Percentiles rank a stretch among this genome's conserved stretches.
Evolutionary conservation across 2,888 invertebrate species (phyloP).

Genomic region (Tenodera sinensis): DNA sequence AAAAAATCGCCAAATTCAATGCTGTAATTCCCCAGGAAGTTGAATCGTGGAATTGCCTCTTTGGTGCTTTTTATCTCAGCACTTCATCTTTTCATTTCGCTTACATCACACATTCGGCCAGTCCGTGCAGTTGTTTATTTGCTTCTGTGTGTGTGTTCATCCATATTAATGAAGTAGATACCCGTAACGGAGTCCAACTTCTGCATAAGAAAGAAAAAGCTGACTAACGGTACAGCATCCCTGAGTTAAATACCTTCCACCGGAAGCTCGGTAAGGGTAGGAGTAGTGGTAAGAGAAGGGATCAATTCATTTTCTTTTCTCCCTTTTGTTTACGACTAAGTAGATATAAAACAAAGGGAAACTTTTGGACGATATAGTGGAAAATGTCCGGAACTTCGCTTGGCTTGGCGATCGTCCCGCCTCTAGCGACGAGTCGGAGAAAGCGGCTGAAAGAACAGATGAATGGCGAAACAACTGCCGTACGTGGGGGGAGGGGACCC

Average conservation of each 20-base stretch:
- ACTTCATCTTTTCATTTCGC: neutral
- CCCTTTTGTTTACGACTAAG: neutral
- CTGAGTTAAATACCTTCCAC: neutral
- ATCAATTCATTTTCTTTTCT: neutral
- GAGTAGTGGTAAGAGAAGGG: neutral
- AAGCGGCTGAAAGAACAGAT: neutral
- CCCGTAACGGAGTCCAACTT: neutral
- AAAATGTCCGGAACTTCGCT: conserved; percentile 12
- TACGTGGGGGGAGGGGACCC: neutral
- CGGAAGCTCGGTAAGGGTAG: neutral
- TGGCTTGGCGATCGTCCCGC: neutral
- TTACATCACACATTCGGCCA: neutral
- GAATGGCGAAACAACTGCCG: neutral
- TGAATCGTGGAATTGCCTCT: neutral
- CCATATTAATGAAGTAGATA: neutral
- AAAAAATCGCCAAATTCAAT: too few relatives aligned
- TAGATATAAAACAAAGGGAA: neutral
- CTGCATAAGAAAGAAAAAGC: neutral
- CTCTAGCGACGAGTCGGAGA: neutral
- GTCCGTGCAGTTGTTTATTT: neutral
- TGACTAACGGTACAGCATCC: neutral
- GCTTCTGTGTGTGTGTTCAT: neutral
- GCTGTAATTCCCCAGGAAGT: neutral
- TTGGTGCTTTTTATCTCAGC: neutral
- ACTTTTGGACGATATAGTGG: neutral